phyloP scores from a whole-genome alignment of 2,888 invertebrate genomes.

The Acanthosepion lycidas region DNA sequence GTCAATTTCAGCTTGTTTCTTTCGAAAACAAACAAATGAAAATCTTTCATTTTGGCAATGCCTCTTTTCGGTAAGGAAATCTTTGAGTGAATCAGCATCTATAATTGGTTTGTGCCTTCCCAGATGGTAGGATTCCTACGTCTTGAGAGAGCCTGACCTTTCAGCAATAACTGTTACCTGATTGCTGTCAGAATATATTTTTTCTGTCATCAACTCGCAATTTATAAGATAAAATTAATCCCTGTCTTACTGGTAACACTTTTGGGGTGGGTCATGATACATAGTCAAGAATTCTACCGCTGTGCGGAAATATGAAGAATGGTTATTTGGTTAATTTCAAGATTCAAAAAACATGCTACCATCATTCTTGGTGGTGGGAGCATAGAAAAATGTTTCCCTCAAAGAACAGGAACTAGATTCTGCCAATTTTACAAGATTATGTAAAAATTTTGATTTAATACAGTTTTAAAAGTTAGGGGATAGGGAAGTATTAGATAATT shows the following conservation, averaged over 20 bases:
- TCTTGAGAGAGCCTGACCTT: background rate
- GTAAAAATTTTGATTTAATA: too few species aligned
- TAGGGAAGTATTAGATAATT: too few species aligned
- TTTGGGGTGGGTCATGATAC: background rate
- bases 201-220: background rate
- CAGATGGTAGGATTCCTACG: background rate
- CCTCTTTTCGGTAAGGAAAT: background rate
- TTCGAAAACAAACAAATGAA: too few species aligned
- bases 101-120: background rate
- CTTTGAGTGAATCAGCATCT: background rate
- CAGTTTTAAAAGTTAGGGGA: too few species aligned
- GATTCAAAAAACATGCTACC: too few species aligned
- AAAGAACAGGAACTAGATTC: too few species aligned
- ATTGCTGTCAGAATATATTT: background rate
- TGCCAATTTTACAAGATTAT: too few species aligned
- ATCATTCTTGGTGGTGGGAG: too few species aligned
- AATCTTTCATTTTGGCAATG: too few species aligned
- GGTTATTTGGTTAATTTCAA: too few species aligned
- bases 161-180: background rate
- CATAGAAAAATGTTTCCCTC: too few species aligned
- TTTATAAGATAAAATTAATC: conserved; percentile 33
- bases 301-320: background rate
- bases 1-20: too few species aligned
- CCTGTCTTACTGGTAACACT: background rate
- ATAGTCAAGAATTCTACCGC: background rate